Evolutionary conservation across 2,113 vertebrate species (phyloP).

Genomic region (Erythrolamprus reginae): DNA sequence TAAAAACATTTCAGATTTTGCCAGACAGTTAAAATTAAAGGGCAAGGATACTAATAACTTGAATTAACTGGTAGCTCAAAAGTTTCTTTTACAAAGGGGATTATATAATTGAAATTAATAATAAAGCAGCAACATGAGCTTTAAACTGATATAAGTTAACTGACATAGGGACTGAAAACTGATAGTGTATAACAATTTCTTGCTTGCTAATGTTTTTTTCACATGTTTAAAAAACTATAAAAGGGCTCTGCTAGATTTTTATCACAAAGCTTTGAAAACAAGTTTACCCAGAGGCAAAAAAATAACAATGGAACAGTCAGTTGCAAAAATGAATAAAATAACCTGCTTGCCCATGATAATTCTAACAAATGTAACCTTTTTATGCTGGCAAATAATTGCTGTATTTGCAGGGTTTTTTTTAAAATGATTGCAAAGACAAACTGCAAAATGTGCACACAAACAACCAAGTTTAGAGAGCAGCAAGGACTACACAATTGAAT

Average conservation of each 20-base stretch:
- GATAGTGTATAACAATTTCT: not conserved
- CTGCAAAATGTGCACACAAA: not conserved
- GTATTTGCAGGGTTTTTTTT: not conserved
- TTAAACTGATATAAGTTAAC: not conserved
- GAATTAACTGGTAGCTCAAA: not conserved
- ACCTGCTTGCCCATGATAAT: not conserved
- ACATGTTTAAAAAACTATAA: not conserved
- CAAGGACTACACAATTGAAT: not conserved
- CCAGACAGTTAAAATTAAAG: not conserved
- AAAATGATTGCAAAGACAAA: not conserved
- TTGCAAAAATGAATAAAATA: not conserved
- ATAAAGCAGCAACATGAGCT: not conserved
- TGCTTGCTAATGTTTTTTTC: not conserved
- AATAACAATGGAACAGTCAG: not conserved
- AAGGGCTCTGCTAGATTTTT: not conserved
- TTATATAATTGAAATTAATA: not conserved
- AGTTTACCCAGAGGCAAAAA: not conserved
- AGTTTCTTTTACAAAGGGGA: not conserved
- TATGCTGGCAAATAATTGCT: not conserved
- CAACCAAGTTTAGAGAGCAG: not conserved
- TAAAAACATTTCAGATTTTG: not conserved
- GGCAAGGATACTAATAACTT: not conserved
- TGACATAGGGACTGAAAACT: not conserved
- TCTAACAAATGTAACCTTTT: not conserved
- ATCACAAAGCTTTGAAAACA: not conserved